phyloP scores from a whole-genome alignment of 2,888 invertebrate species.

The Rhagophthalmus giganteus region DNA sequence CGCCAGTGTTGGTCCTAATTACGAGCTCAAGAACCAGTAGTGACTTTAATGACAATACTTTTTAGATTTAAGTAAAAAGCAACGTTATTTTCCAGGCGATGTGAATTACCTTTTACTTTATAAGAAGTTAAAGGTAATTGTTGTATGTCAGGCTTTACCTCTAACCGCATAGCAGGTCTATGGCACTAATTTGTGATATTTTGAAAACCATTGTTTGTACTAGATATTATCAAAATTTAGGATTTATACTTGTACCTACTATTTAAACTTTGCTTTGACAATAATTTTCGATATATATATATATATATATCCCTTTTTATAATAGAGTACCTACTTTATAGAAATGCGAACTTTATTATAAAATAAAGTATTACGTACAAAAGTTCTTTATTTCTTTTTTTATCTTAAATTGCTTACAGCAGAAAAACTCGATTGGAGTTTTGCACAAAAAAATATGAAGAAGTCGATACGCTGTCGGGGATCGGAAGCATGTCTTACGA shows the following conservation, averaged over 20 bases:
- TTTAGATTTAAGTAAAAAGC: slow-evolving; percentile 29
- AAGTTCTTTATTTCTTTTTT: no score
- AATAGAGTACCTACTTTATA: slow-evolving; percentile 37
- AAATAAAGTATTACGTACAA: slow-evolving; percentile 17
- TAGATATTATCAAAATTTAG: slow-evolving; percentile 30
- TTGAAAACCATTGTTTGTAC: slow-evolving; percentile 30
- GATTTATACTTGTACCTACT: slow-evolving; percentile 25
- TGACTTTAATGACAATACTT: slow-evolving; percentile 30
- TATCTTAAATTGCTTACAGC: no score
- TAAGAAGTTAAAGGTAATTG: slow-evolving; percentile 10
- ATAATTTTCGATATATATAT: slow-evolving; percentile 43
- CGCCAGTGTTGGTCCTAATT: slow-evolving; percentile 27
- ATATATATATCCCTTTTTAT: slow-evolving; percentile 46
- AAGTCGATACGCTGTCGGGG: no score
- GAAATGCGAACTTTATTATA: slow-evolving; percentile 18
- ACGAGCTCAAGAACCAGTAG: slow-evolving; percentile 29
- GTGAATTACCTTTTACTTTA: slow-evolving; percentile 11
- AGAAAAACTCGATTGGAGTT: no score
- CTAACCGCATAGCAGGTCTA: slow-evolving; percentile 43
- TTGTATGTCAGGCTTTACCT: slow-evolving; percentile 28
- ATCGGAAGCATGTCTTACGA: no score
- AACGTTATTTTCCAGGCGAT: slow-evolving; percentile 27
- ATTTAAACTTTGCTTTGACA: slow-evolving; percentile 42
- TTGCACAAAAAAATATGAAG: no score
- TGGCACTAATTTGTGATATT: slow-evolving; percentile 43